Base-by-base conservation (phyloP, 2,888 invertebrate genomes). In the Limenitis camilla region DNA sequence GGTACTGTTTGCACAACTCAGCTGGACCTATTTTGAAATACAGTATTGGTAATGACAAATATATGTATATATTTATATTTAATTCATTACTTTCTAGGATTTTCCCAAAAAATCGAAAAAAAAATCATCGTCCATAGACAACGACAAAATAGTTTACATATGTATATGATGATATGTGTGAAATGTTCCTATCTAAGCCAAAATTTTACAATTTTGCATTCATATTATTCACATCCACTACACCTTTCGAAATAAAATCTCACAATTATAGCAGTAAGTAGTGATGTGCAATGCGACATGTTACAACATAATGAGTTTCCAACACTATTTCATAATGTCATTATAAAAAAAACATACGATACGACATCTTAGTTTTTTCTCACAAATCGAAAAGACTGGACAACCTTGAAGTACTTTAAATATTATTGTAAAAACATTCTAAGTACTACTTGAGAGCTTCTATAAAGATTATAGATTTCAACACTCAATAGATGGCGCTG, bases 251-350 rank as follows among this genome's bases (percentile, higher is more conserved):
- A 55, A 52, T n/a, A 44, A 44, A 38, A 55, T 63, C 63, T 53
- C 63, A 61, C 59, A 58, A 59, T 61, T 59, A 60, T 57, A 58
- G 52, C 56, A 39, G 50, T 53, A 49, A 51, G 57, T 53, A 55
- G 44, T 46, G 58, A 58, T 49, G 57, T 58, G 61, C 60, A 59
- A 60, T 56, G 58, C 56, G 53, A 46, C 43, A 40, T 31, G 33
- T 49, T 56, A 36, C 40, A 30, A 48, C 46, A 52, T 52, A 54
- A 54, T 40, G 49, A 33, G 32, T 31, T 44, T 43, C 43, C 42
- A 52, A 40, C 39, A 38, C 10, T 35, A 38, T 57, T 51, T 46
- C 49, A 10, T 45, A 52, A 49, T 45, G 44, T 49, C 48, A 36
- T 53, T 53, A 29, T 29, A 7, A 10, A 29, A 30, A 19, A 19